Evolutionary conservation across 2,797 vertebrate species (phyloP).

Genomic region (Gila robusta): DNA sequence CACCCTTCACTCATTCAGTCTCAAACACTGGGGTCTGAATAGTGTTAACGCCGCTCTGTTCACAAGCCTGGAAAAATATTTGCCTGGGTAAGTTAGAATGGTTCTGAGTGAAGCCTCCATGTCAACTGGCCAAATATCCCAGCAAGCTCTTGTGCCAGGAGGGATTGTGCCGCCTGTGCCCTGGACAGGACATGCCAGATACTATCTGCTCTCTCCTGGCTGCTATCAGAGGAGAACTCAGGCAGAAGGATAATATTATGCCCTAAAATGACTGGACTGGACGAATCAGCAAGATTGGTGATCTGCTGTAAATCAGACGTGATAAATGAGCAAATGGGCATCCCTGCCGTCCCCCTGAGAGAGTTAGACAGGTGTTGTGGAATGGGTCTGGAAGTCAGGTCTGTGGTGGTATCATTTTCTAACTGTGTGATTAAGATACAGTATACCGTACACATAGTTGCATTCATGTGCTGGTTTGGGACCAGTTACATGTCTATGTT

Average conservation of each 20-base stretch:
- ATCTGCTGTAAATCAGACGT: constrained; percentile 23
- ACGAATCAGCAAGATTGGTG: constrained; percentile 26
- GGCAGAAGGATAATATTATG: constrained; percentile 46
- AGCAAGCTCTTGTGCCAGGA: constrained; percentile 38
- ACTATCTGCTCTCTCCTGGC: constrained; percentile 37
- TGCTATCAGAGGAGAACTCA: constrained; percentile 41
- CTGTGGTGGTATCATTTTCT: neutral
- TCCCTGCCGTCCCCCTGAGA: neutral
- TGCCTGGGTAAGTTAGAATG: constrained; percentile 35
- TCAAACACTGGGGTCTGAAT: constrained; percentile 73
- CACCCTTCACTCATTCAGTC: constrained; percentile 59
- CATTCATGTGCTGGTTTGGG: neutral
- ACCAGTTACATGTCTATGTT: neutral
- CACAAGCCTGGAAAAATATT: constrained; percentile 72
- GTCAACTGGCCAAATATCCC: constrained; percentile 43
- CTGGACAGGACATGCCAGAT: constrained; percentile 17
- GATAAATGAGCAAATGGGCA: constrained; percentile 14
- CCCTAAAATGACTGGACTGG: constrained; percentile 18
- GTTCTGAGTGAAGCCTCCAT: constrained; percentile 35
- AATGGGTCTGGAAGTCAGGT: neutral
- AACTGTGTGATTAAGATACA: neutral
- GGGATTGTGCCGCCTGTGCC: constrained; percentile 41
- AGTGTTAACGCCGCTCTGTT: constrained; percentile 67
- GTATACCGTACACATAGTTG: neutral
- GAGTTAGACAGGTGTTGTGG: neutral